A percentile compares a stretch with the other conserved stretches of the same genome.
phyloP scores from a whole-genome alignment of 2,113 vertebrate genomes.

The Catharus fuscescens region DNA sequence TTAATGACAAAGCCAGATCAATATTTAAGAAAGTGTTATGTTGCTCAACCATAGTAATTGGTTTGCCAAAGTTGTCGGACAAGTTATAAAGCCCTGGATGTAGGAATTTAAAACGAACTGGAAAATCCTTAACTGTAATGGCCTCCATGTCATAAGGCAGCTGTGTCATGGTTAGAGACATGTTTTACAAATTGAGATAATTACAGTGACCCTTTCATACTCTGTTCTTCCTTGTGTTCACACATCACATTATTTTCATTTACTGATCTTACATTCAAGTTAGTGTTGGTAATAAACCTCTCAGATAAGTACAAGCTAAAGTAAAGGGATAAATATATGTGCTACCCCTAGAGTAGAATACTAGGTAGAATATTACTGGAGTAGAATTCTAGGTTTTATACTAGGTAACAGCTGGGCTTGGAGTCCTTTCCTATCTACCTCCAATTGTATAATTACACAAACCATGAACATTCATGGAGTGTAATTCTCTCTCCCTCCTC shows the following conservation, averaged over 20 bases:
- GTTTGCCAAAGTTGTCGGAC: not conserved
- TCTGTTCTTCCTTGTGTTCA: not conserved
- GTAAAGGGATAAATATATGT: not conserved
- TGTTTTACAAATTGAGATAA: not conserved
- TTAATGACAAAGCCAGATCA: not conserved
- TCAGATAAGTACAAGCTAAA: not conserved
- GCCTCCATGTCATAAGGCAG: not conserved
- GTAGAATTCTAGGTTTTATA: not conserved
- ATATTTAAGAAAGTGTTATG: not conserved
- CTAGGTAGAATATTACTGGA: no score
- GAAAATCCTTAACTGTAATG: not conserved
- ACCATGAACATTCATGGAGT: not conserved
- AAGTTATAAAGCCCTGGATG: not conserved
- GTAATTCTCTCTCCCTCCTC: not conserved
- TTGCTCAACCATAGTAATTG: not conserved
- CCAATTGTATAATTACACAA: not conserved
- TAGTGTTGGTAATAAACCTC: not conserved
- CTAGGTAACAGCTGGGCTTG: not conserved
- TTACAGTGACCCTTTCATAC: not conserved
- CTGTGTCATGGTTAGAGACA: not conserved
- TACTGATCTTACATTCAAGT: not conserved
- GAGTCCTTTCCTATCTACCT: not conserved
- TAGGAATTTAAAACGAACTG: not conserved
- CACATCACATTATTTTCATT: not conserved
- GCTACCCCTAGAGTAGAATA: not conserved